Evolutionary conservation across 2,113 vertebrate genomes (phyloP), one percentile per base, ranked within the genome.

Genomic region (Epinephelus cyanopodus): DNA sequence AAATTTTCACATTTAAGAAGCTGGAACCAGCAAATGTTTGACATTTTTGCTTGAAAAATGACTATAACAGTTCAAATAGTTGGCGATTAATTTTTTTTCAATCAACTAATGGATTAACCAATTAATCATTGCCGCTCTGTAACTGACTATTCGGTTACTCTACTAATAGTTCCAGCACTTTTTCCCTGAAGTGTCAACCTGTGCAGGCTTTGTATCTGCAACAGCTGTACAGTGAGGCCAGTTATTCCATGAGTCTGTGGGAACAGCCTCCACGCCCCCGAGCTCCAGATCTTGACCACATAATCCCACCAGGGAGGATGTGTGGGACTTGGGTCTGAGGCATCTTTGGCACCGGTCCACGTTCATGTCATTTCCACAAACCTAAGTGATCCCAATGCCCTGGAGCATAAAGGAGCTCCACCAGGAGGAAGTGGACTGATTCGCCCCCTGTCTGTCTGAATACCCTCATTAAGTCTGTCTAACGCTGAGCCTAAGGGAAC

Each of bases 401-500:
- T 21, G 53, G 54, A 65, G 74, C 65, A 79, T 56, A 13, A 3
- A 18, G 50, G 86, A 74, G 68, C 75, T 85, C 74, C 17, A 69
- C 37, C 7, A 23, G 47, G 75, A 83, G 88, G 91, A 89, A 89
- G 87, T 77, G 68, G 79, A 75, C 77, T 61, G 90, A 90, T 84
- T 79, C 1, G 60, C 70, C 75, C 64, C 37, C 72, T 83, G 85
- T 74, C 78, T 89, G 66, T 89, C 86, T 65, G 71, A 85, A 69
- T 87, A 63, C 45, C 53, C 69, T 90, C 62, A 85, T 90, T 91
- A 91, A 88, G 62, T 83, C 81, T 45, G 84, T 83, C 71, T 91
- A 77, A 85, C 62, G 47, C 72, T 18, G 39, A 82, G 71, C 78
- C 86, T 89, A 2, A 65, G 81, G 87, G 81, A 85, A 71, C 74